Base-by-base conservation (phyloP, 2,888 invertebrate species). In the Nineta flava region DNA sequence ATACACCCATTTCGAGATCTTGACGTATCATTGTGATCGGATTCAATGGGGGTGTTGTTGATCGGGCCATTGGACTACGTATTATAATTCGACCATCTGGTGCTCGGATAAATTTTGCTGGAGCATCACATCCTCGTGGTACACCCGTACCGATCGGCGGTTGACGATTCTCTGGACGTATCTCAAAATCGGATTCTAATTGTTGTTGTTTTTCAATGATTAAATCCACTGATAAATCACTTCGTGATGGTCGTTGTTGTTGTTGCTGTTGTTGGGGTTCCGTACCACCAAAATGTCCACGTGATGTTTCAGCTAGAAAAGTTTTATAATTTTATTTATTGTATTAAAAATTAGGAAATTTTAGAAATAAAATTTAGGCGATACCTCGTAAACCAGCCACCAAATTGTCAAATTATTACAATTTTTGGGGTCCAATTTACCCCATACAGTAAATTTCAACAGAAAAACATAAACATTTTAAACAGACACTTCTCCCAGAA, bases 141-240 rank as follows among this genome's bases (percentile, higher is more conserved):
- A 44, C 21, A n/a, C 44, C 44, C 10, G 44, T 44, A n/a, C 44
- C 44, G 10, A 44, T 44, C 13, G 44, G 44, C 12, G 44, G 21
- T 16, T 44, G 44, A 2, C 43, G 43, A 43, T 26, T 44, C 4
- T 19, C 44, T 19, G 26, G 26, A 5, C 7, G n/a, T 15, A 38
- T 15, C 15, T 38, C 38, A 15, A 38, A 38, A 38, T 38, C 38
- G 4, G n/a, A 15, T 38, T 38, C 38, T 38, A 38, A 15, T 15
- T 38, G 38, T 38, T 38, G 38, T 38, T 38, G 38, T 38, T 38
- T 38, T 9, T 38, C 38, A 38, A 38, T 38, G 15, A 38, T 15
- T 38, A 38, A 12, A n/a, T 38, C 38, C n/a, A 38, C 15, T 2
- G 38, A 15, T 6, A 38, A n/a, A 38, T 38, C 38, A 38, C 9